Evolutionary conservation across 2,888 invertebrate species (phyloP).

Genomic region (Sesia apiformis): DNA sequence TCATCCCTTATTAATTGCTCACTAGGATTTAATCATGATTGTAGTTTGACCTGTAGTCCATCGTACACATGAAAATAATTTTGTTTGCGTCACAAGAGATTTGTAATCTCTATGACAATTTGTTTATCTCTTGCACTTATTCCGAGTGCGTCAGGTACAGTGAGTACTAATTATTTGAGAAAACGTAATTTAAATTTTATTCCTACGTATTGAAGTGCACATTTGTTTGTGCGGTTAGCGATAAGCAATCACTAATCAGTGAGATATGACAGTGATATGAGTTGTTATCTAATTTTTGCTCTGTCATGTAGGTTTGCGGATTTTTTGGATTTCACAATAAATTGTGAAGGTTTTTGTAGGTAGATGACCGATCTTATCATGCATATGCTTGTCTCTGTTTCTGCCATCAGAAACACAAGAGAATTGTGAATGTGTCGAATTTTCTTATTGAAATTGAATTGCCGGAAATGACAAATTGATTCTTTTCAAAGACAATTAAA

Average conservation of each 20-base stretch:
- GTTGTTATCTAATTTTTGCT: background rate
- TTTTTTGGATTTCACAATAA: background rate
- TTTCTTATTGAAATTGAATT: no score
- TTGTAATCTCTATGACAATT: background rate
- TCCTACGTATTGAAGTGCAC: background rate
- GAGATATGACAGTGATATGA: background rate
- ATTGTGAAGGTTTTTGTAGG: no score
- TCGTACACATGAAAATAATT: no score
- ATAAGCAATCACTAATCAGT: conserved; percentile 5
- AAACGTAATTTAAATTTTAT: background rate
- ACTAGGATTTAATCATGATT: no score
- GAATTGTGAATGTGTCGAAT: no score
- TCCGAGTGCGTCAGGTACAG: background rate
- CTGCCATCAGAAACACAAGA: no score
- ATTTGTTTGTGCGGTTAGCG: background rate
- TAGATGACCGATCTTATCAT: no score
- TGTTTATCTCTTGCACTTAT: background rate
- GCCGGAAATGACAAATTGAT: no score
- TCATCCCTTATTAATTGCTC: no score
- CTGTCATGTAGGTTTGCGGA: conserved; percentile 1
- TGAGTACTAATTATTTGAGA: background rate
- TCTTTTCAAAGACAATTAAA: no score
- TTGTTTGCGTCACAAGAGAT: background rate
- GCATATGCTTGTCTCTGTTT: no score
- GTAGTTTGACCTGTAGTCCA: no score